phyloP scores from a whole-genome alignment of 2,113 vertebrate species.

The Actinemys pallida region DNA sequence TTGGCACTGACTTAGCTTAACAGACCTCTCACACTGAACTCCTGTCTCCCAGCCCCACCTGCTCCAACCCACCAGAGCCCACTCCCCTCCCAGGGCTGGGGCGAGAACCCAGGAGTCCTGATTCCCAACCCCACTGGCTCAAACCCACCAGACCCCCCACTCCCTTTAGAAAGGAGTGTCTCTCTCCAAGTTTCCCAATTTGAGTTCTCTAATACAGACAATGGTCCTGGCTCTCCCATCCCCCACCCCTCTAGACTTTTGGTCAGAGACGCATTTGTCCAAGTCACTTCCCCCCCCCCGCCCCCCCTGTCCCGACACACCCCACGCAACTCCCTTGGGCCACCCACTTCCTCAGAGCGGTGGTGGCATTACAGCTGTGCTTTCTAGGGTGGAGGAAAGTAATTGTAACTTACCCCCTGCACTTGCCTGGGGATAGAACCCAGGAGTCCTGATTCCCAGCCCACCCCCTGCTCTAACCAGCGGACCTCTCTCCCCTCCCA shows the following conservation, averaged over 20 bases:
- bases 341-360: background rate
- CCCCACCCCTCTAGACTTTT: background rate
- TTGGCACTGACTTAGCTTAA: background rate
- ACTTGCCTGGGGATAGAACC: background rate
- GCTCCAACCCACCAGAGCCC: too few relatives aligned
- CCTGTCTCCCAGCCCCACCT: background rate
- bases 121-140: background rate
- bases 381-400: background rate
- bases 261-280: background rate
- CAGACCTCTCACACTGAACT: background rate
- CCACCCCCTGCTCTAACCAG: background rate
- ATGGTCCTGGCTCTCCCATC: background rate
- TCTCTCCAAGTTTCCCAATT: background rate
- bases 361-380: too few relatives aligned
- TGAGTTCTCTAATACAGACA: background rate
- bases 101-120: background rate
- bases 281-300: background rate
- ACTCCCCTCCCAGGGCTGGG: background rate
- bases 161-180: background rate
- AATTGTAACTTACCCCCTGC: background rate
- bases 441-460: background rate
- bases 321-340: too few relatives aligned
- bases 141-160: too few relatives aligned
- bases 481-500: background rate
- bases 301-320: accelerated